Conservation (phyloP, 2,113 vertebrate genomes). For the Crotalus viridis region DNA sequence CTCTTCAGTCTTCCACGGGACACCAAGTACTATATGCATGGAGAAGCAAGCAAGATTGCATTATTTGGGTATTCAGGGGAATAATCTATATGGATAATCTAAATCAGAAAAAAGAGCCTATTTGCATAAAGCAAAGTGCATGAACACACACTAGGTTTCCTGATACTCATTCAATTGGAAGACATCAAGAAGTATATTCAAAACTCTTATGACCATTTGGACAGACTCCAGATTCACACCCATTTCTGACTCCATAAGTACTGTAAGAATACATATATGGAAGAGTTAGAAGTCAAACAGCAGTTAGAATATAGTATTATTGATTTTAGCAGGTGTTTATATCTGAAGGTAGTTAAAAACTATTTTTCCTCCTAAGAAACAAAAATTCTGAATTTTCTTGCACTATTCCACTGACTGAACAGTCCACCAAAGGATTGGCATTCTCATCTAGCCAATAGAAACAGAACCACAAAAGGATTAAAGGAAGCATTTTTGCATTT, state of each 20-base stretch:
- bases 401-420: not conserved
- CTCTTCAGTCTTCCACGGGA: not conserved
- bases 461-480: not conserved
- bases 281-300: not conserved
- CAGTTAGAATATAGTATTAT: not conserved
- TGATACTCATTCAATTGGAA: not conserved
- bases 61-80: not conserved
- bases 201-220: not conserved
- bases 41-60: not conserved
- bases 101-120: not conserved
- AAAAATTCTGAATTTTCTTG: not conserved
- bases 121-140: not conserved
- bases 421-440: not conserved
- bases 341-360: not conserved
- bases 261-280: not conserved
- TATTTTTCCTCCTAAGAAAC: not conserved
- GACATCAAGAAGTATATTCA: not conserved
- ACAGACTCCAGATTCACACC: not conserved
- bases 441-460: not conserved
- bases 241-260: not conserved
- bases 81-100: not conserved
- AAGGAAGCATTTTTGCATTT: not conserved
- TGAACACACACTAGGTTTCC: not conserved
- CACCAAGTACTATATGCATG: not conserved
- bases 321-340: not conserved